A percentile compares a stretch with the other conserved stretches of the same genome.
Evolutionary conservation across 2,888 invertebrate species (phyloP).

Genomic region (Taenaris catops): DNA sequence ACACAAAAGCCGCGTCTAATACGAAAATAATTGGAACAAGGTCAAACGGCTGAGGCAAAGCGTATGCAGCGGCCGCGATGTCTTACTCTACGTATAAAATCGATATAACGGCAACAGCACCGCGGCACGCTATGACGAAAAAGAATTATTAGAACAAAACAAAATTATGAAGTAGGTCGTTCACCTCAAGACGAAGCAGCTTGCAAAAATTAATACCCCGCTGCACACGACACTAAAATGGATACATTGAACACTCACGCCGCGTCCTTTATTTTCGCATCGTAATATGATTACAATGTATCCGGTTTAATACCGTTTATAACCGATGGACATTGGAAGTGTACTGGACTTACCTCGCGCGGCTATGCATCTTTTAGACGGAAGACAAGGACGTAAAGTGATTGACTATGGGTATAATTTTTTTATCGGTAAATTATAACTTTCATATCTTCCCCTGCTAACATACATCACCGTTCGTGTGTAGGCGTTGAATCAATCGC

Average conservation of each 20-base stretch:
- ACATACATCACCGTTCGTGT: slow-evolving; percentile 14
- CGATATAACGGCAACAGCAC: slow-evolving; percentile 46
- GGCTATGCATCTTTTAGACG: slow-evolving; percentile 54
- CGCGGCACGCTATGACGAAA: slow-evolving; percentile 36
- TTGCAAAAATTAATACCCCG: slow-evolving; percentile 49
- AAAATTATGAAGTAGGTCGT: slow-evolving; percentile 23
- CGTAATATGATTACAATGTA: slow-evolving; percentile 1
- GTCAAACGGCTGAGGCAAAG: slow-evolving; percentile 40
- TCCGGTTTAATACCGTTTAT: not conserved
- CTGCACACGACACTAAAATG: slow-evolving; percentile 14
- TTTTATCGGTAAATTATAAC: slow-evolving; percentile 12
- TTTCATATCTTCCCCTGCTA: slow-evolving; percentile 9
- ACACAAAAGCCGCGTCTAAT: slow-evolving; percentile 31
- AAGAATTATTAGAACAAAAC: slow-evolving; percentile 13
- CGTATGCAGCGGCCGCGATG: slow-evolving; percentile 48
- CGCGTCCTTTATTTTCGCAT: not conserved
- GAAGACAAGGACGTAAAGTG: slow-evolving; percentile 38
- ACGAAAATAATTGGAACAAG: slow-evolving; percentile 61
- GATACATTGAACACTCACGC: slow-evolving; percentile 20
- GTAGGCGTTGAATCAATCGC: slow-evolving; percentile 12
- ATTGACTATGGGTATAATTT: slow-evolving; percentile 27
- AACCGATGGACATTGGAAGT: slow-evolving; percentile 35
- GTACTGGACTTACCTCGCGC: slow-evolving; percentile 44
- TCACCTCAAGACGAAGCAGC: slow-evolving; percentile 64
- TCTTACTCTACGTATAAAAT: slow-evolving; percentile 61